Percentiles rank a stretch among this genome's conserved stretches.
Conservation (phyloP, 2,888 invertebrate genomes). For the Cheilosia grossa region DNA sequence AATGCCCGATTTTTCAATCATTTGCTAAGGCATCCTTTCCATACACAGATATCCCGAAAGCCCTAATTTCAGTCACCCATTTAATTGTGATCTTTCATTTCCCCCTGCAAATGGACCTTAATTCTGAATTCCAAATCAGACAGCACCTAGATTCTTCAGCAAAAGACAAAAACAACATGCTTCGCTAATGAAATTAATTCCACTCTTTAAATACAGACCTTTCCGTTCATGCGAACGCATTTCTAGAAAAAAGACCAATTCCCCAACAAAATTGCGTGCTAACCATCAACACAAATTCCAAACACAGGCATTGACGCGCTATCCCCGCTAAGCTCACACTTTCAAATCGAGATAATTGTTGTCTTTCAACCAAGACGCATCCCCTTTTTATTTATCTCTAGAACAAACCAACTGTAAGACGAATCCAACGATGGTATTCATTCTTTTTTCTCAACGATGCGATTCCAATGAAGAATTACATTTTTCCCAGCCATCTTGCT, state of each 20-base stretch:
- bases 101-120: no score
- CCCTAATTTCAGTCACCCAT: no score
- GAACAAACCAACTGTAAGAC: conserved; percentile 66
- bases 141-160: no score
- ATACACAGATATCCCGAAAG: no score
- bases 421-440: conserved; percentile 55
- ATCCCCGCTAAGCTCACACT: conserved; percentile 22
- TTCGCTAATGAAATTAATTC: conserved; percentile 37
- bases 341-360: neutral
- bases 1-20: no score
- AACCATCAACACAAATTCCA: neutral
- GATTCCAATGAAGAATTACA: conserved; percentile 69
- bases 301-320: neutral
- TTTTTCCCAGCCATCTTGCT: neutral
- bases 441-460: conserved; percentile 50
- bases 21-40: no score
- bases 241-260: conserved; percentile 1
- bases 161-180: neutral
- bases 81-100: no score
- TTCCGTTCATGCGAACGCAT: conserved; percentile 12
- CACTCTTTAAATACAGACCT: conserved; percentile 32
- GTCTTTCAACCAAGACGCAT: conserved; percentile 25
- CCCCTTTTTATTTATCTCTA: conserved; percentile 6
- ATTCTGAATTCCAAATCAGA: no score
- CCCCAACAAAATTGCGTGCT: conserved; percentile 19